Evolutionary conservation across 2,113 vertebrate genomes (phyloP).

Genomic region (Orcinus orca): DNA sequence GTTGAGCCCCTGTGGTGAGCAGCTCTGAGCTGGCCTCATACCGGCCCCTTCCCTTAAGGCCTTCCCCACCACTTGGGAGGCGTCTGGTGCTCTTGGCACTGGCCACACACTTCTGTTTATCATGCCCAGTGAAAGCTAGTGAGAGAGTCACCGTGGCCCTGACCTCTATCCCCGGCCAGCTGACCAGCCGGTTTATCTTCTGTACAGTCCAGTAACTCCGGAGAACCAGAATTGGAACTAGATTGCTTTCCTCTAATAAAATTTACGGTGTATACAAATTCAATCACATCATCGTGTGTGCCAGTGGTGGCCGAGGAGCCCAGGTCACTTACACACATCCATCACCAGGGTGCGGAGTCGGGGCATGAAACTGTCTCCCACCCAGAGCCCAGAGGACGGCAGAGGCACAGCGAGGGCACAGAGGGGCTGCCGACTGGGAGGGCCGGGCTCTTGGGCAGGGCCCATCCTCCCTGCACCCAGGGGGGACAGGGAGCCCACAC

Average conservation of each 20-base stretch:
- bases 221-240: conserved; percentile 26
- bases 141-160: not conserved
- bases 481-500: not conserved
- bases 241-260: conserved; percentile 68
- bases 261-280: conserved; percentile 68
- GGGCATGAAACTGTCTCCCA: not conserved
- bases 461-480: not conserved
- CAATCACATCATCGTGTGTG: conserved; percentile 57
- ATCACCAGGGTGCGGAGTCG: conserved; percentile 7
- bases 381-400: not conserved
- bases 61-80: not conserved
- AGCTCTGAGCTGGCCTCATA: fast-evolving
- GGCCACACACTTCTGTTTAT: not conserved
- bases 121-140: not conserved
- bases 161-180: not conserved
- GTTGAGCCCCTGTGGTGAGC: too few species aligned
- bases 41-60: not conserved
- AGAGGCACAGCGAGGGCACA: not conserved
- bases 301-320: not conserved
- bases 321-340: conserved; percentile 57
- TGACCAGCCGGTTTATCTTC: conserved; percentile 33
- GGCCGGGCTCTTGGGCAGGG: not conserved
- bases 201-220: conserved; percentile 37
- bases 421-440: fast-evolving
- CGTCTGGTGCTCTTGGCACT: not conserved